Evolutionary conservation across 1,140 invertebrate genomes (phyloP).

Genomic region (Formica exsecta): DNA sequence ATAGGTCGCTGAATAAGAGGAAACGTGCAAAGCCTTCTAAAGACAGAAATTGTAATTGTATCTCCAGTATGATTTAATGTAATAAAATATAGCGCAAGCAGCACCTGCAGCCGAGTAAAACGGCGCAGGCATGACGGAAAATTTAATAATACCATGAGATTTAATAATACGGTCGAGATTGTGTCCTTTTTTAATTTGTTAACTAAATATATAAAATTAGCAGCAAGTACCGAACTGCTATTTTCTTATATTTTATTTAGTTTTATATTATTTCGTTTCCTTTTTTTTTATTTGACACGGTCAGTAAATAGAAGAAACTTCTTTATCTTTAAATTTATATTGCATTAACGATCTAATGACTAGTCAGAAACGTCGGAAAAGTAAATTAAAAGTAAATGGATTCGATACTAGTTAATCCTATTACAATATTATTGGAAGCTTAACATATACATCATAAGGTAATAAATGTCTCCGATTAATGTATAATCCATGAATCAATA

Average conservation of each 20-base stretch:
- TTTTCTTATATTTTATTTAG: constrained; percentile 14
- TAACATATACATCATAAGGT: neutral
- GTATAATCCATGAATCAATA: constrained; percentile 9
- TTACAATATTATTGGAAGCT: constrained; percentile 20
- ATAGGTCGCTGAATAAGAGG: constrained; percentile 71
- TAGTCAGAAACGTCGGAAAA: neutral
- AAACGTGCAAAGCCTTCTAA: constrained; percentile 70
- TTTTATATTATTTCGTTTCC: neutral
- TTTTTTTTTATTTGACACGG: neutral
- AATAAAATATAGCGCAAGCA: constrained; percentile 58
- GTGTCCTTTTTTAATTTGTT: constrained; percentile 54
- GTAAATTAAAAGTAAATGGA: constrained; percentile 20
- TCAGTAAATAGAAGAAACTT: neutral
- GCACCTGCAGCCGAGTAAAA: constrained; percentile 54
- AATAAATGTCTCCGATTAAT: neutral
- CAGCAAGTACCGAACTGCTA: neutral
- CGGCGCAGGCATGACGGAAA: constrained; percentile 54
- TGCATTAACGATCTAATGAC: neutral
- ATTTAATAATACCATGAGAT: constrained; percentile 59
- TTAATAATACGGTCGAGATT: constrained; percentile 51
- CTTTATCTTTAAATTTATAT: neutral
- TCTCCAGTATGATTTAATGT: constrained; percentile 65
- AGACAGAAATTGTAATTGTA: constrained; percentile 69
- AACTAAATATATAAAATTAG: constrained; percentile 60
- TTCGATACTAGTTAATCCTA: constrained; percentile 9